Conservation (phyloP, 2,113 vertebrate species). For the Panurus biarmicus region DNA sequence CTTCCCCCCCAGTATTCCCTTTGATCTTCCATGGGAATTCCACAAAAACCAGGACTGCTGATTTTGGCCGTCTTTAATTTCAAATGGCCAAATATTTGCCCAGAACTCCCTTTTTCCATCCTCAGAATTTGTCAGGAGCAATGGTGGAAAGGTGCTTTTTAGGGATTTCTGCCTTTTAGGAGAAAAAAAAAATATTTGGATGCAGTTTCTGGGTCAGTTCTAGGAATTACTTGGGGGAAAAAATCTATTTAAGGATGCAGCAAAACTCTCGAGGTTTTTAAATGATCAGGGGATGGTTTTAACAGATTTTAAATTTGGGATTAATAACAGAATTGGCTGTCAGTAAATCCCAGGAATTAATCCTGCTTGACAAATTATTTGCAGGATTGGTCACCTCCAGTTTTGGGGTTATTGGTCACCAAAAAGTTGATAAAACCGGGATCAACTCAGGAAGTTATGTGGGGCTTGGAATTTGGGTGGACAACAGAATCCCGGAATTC, state of each 20-base stretch:
- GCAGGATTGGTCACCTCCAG: not conserved
- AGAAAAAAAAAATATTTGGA: not conserved
- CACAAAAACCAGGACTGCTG: not conserved
- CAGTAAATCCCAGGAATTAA: not conserved
- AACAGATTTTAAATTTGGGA: not conserved
- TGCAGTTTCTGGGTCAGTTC: not conserved
- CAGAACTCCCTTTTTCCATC: not conserved
- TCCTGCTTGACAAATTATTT: not conserved
- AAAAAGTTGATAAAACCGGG: not conserved
- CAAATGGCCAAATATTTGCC: not conserved
- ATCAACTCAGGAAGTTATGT: not conserved
- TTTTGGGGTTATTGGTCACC: not conserved
- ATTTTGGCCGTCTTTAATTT: not conserved
- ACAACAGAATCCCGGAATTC: not conserved
- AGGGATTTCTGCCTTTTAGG: not conserved
- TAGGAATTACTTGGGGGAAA: not conserved
- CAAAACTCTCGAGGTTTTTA: not conserved
- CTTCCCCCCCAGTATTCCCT: not conserved
- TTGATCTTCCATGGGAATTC: not conserved
- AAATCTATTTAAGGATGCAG: not conserved
- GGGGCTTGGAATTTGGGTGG: rapidly evolving
- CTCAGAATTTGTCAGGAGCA: not conserved
- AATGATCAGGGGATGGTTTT: not conserved
- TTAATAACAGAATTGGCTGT: not conserved
- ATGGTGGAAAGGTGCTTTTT: not conserved